Base-by-base conservation (phyloP, 2,113 vertebrate genomes). In the Campylomormyrus numenius region DNA sequence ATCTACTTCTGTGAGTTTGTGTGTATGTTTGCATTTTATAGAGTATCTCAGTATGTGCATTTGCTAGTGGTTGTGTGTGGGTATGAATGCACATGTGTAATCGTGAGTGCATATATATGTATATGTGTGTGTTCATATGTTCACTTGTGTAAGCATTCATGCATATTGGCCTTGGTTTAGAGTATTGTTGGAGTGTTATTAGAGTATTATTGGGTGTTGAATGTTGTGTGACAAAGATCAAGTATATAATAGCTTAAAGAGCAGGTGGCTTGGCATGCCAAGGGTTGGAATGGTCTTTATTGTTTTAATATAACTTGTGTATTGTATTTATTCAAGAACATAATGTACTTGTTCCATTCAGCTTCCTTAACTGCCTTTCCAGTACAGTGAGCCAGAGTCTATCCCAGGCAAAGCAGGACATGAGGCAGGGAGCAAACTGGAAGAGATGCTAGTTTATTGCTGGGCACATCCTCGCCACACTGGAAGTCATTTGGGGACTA, bases 331-430 rank as follows among this genome's bases (percentile, higher is more conserved):
- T 88, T 24, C 42, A 8, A 46, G 19, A 48, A 85, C 24, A 13
- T 85, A 45, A 48, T 48, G n/a, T 66, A 66, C 62, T 13, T 85
- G 39, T 85, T 48, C 80, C 19, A 24, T 70, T 27, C 62, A 70
- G 27, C 62, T 70, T 70, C 83, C 46, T 48, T 85, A 85, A 85
- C 24, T 85, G 83, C 83, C n/a, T n/a, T n/a, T 85, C 83, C 19
- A 10, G 39, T 4, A 48, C 83, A 21, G 45, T 21, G 39, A 46
- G 83, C 83, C 83, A 85, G 83, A 21, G 62, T 27, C 17, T 45
- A 85, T 85, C 17, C 19, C 80, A 84, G 42, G 42, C n/a, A 83
- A n/a, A 83, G 77, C 39, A 83, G 42, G 19, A 17, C 9, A 46
- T 84, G 80, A 45, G 80, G 35, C 80, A 45, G 46, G 39, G 24